Base-by-base conservation (phyloP, 2,797 vertebrate species). In the Syncerus caffer region DNA sequence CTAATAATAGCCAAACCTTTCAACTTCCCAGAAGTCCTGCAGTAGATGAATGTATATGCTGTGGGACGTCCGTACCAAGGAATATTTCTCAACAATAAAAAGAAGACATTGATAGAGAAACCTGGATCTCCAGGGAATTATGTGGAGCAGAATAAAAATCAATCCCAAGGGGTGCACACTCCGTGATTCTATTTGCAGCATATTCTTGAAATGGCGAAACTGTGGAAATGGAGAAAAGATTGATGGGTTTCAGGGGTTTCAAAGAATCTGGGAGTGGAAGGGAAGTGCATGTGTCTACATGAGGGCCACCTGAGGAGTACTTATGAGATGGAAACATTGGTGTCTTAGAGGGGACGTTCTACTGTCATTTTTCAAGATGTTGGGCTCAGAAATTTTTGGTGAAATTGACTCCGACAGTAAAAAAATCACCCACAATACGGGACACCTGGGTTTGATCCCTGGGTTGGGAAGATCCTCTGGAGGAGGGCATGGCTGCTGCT, bases 51-150 rank as follows among this genome's bases (percentile, higher is more conserved):
- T 9, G n/a, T 25, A 16, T n/a, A n/a, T 0, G 1, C 27, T 7
- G 34, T 31, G n/a, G n/a, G 21, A 38, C 8, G 4, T 17, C 13
- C 1, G 0, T 4, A 6, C 27, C 8, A 23, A n/a, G 34, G n/a
- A 55, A 45, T 76, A 78, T 47, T 67, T 78, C 47, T 90, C 23
- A 60, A 74, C 31, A 58, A 58, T 42, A 47, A 17, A 8, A 58
- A 34, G 13, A 2, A 79, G 25, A 17, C 23, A 27, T n/a, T 34
- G 15, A 19, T 12, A n/a, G 21, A 34, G 71, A n/a, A 67, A 53
- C 25, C 78, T n/a, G 34, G 19, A 14, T 42, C 21, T 55, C 34
- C 51, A 55, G 50, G 17, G 34, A 89, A 55, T 57, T 55, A 42
- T 29, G 23, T 11, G 15, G 6, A 71, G 10, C n/a, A 87, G 76